Evolutionary conservation across 2,113 vertebrate genomes (phyloP), one percentile per base, ranked within the genome.

Genomic region (Ancistrus triradiatus): DNA sequence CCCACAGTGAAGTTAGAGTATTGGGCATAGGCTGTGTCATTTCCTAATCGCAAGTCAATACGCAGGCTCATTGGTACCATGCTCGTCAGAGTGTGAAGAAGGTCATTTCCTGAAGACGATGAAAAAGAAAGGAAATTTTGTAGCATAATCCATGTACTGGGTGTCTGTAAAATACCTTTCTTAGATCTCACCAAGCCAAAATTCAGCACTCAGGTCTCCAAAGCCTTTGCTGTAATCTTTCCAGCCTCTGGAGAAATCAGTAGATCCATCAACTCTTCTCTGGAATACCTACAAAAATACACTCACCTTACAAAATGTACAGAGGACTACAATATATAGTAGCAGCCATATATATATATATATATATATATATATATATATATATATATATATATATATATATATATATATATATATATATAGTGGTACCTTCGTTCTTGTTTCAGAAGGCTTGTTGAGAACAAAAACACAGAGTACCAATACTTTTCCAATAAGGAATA

Each of bases 211-310:
- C 22, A 91, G 40, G 62, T 93, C 90, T 70, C 93, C 93, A 55
- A 97, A 97, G 4, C 94, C 94, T 0, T 19, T 77, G 4, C 81
- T 88, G 2, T 96, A 97, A n/a, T 91, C 90, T 40, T 74, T 89
- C 93, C 93, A 95, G 24, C 80, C 87, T 47, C 87, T 84, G 84
- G 89, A 94, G 81, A 97, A 97, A 70, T 95, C 87, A 0, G 84
- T 90, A 57, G 83, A 81, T 25, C 94, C 94, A 0, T 93, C 88
- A 81, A 87, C 81, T 71, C 94, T 89, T 24, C 94, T 91, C 81
- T 96, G 94, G 77, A 97, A 93, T 18, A 97, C 92, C 93, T 95
- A 71, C 11, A 0, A 13, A 42, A 51, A 31, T 21, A 51, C 10
- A 37, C 2, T 57, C 13, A 51, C 18, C 24, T 37, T 14, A 47